Conservation (phyloP, 2,888 invertebrate genomes). For the Encarsia formosa region DNA sequence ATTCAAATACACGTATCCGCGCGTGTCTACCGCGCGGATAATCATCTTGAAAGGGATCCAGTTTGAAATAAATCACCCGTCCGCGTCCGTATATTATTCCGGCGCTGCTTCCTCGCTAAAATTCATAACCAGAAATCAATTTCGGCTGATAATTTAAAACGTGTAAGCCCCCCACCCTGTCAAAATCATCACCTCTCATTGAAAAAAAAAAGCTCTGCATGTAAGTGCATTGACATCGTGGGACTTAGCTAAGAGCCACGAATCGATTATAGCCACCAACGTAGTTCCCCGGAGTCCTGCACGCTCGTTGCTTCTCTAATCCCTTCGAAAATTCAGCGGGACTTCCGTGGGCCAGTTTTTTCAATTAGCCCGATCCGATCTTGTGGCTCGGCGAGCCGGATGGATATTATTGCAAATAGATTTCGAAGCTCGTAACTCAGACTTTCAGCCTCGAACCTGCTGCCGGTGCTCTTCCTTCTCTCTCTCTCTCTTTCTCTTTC, state of each 20-base stretch:
- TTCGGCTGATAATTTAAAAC: not conserved
- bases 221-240: conserved; percentile 27
- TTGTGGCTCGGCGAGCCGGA: not conserved
- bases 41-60: too few species aligned
- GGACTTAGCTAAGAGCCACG: conserved; percentile 16
- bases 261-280: conserved; percentile 3
- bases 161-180: not conserved
- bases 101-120: not conserved
- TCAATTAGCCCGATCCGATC: not conserved
- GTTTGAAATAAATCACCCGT: too few species aligned
- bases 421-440: conserved; percentile 38
- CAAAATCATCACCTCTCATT: not conserved
- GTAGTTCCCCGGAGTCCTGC: conserved; percentile 2
- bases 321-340: not conserved
- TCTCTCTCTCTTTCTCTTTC: not conserved
- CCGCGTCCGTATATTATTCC: too few species aligned
- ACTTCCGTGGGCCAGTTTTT: not conserved
- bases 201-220: conserved; percentile 1
- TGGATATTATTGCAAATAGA: conserved; percentile 38
- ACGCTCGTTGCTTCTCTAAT: not conserved
- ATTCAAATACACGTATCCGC: too few species aligned
- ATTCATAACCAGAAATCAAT: not conserved
- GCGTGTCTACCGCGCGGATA: too few species aligned
- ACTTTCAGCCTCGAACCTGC: conserved; percentile 37
- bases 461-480: conserved; percentile 16